These are phyloP conservation scores for Machimus atricapillus DNA, from an alignment of 2,888 invertebrate genomes.

Conservation along the genomic window DNA sequence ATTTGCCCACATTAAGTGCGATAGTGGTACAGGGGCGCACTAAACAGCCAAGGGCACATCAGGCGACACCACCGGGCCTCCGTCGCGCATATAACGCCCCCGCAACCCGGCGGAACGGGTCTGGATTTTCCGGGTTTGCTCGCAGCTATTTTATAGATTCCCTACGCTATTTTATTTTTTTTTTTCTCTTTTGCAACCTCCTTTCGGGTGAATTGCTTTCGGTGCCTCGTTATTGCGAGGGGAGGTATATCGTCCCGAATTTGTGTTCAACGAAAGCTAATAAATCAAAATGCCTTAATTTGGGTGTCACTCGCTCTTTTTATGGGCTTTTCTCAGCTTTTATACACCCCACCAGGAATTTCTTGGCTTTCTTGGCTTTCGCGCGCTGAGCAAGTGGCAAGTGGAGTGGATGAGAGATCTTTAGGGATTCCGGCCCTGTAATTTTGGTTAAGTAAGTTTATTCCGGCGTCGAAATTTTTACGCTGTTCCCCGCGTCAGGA, in stretches of 20 bases:
- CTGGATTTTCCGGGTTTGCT: neutral
- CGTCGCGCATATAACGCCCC: neutral
- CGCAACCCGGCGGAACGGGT: neutral
- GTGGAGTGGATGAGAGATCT: neutral
- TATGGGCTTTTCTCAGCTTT: slow-evolving; percentile 40
- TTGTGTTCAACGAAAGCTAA: slow-evolving; percentile 42
- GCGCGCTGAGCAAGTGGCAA: neutral
- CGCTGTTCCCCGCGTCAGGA: neutral
- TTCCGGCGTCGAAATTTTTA: neutral
- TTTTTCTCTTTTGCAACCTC: slow-evolving; percentile 2
- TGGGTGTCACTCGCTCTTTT: slow-evolving; percentile 45
- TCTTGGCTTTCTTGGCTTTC: neutral
- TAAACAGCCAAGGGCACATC: slow-evolving; percentile 19
- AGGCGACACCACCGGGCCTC: neutral
- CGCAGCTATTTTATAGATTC: slow-evolving; percentile 33
- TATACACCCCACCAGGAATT: slow-evolving; percentile 11
- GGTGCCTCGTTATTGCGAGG: neutral
- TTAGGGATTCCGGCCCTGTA: neutral
- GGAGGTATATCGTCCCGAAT: neutral
- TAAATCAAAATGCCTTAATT: slow-evolving; percentile 47
- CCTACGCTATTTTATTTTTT: too few relatives aligned
- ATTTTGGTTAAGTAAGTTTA: slow-evolving; percentile 31
- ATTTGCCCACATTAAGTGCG: slow-evolving; percentile 26
- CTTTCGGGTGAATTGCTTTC: slow-evolving; percentile 3
- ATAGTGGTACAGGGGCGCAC: neutral